phyloP scores from a whole-genome alignment of 2,113 vertebrate genomes.

The Struthidea cinerea region DNA sequence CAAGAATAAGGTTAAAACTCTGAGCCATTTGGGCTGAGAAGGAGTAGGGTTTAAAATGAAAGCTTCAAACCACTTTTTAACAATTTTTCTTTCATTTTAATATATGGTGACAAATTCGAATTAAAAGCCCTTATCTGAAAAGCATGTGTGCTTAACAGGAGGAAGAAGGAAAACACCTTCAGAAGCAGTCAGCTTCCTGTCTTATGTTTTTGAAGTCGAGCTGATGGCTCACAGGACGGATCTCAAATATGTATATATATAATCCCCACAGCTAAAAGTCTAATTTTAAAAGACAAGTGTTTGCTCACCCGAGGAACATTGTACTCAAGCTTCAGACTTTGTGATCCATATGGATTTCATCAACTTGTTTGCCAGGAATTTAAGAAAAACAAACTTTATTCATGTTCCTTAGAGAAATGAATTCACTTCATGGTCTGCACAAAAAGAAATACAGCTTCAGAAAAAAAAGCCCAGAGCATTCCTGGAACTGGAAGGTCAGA shows the following conservation, averaged over 20 bases:
- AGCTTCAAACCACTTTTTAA: background rate
- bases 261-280: conserved; percentile 13
- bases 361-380: conserved; percentile 59
- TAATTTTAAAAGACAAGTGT: conserved; percentile 59
- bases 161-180: conserved; percentile 14
- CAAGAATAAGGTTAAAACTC: background rate
- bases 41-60: background rate
- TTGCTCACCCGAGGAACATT: conserved; percentile 36
- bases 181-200: conserved; percentile 40
- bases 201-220: background rate
- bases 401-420: conserved; percentile 32
- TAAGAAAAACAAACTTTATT: conserved; percentile 59
- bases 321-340: conserved; percentile 11
- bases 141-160: background rate
- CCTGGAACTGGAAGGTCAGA: conserved; percentile 18
- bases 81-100: background rate
- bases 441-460: conserved; percentile 22
- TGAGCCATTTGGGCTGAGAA: background rate
- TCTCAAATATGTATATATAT: conserved; percentile 32
- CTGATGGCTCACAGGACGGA: conserved; percentile 8
- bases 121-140: background rate
- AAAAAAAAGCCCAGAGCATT: background rate
- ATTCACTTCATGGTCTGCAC: background rate
- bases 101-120: background rate
- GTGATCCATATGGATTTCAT: conserved; percentile 63